Conservation (phyloP, 2,888 invertebrate species). For the Hoplodrina ambigua region DNA sequence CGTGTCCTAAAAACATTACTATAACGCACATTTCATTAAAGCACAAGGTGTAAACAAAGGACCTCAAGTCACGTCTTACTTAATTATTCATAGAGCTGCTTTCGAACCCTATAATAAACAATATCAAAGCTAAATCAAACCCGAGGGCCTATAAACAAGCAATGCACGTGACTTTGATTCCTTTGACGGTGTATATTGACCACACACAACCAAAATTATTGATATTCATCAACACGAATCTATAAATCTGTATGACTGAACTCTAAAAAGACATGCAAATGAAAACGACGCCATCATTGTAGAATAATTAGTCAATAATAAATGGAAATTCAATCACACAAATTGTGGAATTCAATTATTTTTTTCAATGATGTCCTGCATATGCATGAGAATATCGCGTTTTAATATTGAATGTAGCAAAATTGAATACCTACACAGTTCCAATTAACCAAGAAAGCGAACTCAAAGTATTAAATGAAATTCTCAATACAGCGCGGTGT, state of each 20-base stretch:
- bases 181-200: constrained; percentile 65
- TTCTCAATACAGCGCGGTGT: constrained; percentile 55
- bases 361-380: background rate
- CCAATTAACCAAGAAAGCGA: constrained; percentile 63
- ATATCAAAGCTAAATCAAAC: constrained; percentile 71
- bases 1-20: constrained; percentile 61
- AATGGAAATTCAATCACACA: constrained; percentile 21
- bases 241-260: constrained; percentile 42
- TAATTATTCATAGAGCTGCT: constrained; percentile 69
- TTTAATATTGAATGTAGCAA: constrained; percentile 10
- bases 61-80: constrained; percentile 65
- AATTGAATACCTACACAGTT: constrained; percentile 21
- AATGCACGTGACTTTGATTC: constrained; percentile 64
- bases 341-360: constrained; percentile 14
- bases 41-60: constrained; percentile 58
- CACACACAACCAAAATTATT: constrained; percentile 63
- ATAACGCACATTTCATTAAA: constrained; percentile 55
- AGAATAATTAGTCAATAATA: constrained; percentile 18
- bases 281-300: constrained; percentile 19
- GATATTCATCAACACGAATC: constrained; percentile 49
- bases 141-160: constrained; percentile 59
- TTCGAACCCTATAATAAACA: constrained; percentile 72
- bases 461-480: constrained; percentile 61
- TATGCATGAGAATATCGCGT: constrained; percentile 8
- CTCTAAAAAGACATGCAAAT: constrained; percentile 46